Percentiles rank a stretch among this genome's conserved stretches.
Evolutionary conservation across 2,113 vertebrate species (phyloP).

Genomic region (Amazona guildingii): DNA sequence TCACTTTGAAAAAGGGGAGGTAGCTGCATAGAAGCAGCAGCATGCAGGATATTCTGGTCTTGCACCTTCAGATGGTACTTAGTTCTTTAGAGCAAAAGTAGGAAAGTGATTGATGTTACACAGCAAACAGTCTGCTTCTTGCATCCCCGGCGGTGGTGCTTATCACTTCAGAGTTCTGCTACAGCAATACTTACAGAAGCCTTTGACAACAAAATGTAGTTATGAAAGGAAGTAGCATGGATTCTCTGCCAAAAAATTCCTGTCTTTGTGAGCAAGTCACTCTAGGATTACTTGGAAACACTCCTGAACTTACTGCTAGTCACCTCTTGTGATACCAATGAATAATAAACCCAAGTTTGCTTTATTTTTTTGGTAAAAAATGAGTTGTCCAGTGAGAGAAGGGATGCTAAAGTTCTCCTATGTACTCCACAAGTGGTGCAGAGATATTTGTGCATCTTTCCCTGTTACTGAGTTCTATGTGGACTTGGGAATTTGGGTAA

Average conservation of each 20-base stretch:
- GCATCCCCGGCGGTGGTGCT: background rate
- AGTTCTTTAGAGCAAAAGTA: slow-evolving; percentile 6
- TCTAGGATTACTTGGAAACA: background rate
- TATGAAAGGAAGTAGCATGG: background rate
- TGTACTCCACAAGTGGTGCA: background rate
- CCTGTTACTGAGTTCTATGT: background rate
- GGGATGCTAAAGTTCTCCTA: background rate
- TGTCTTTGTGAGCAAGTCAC: background rate
- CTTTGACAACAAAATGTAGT: slow-evolving; percentile 18
- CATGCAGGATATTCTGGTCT: slow-evolving; percentile 48
- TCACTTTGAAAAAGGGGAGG: slow-evolving; percentile 35
- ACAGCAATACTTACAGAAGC: background rate
- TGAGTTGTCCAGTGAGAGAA: background rate
- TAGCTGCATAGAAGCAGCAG: background rate
- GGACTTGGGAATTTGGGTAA: fast-evolving
- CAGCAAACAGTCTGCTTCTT: slow-evolving; percentile 11
- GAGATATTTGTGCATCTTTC: background rate
- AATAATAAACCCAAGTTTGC: background rate
- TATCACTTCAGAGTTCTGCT: background rate
- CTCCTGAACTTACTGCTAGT: background rate
- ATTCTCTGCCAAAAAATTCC: background rate
- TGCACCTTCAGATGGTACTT: slow-evolving; percentile 41
- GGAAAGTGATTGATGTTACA: background rate
- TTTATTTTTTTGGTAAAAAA: background rate
- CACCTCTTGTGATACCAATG: background rate